Conservation (phyloP, 2,888 invertebrate genomes). For the Philereme vetulata region DNA sequence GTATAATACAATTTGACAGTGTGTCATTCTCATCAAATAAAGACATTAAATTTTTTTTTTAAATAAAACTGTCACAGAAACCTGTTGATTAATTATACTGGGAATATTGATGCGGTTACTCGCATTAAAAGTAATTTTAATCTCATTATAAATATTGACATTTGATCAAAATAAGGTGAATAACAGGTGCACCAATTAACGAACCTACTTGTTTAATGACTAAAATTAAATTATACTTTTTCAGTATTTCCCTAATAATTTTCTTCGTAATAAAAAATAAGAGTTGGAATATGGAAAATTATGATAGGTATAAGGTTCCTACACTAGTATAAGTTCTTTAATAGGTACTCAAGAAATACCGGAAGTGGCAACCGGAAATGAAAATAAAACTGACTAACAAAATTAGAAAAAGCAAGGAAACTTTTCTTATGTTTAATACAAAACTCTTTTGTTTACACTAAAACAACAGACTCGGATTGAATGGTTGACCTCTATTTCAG, state of each 20-base stretch:
- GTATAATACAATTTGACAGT: constrained; percentile 74
- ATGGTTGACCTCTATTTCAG: constrained; percentile 1
- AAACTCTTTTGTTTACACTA: constrained; percentile 1
- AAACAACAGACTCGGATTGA: not conserved
- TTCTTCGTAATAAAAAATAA: no score
- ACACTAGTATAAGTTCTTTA: not conserved
- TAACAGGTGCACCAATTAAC: constrained; percentile 9
- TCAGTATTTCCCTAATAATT: no score
- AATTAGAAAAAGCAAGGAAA: not conserved
- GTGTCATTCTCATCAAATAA: constrained; percentile 62
- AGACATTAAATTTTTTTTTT: constrained; percentile 44
- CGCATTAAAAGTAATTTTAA: constrained; percentile 15
- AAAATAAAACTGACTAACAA: not conserved
- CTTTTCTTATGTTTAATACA: no score
- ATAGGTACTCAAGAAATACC: not conserved
- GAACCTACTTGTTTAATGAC: no score
- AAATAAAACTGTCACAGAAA: constrained; percentile 38
- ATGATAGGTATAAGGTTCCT: not conserved
- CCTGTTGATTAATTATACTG: constrained; percentile 36
- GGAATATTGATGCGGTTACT: constrained; percentile 14
- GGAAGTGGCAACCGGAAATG: not conserved
- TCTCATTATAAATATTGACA: constrained; percentile 15
- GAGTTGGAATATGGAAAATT: no score
- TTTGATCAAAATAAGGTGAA: constrained; percentile 11
- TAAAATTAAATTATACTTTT: no score